These are phyloP conservation scores for Pocillopora verrucosa DNA, from an alignment of 64 coral and sea anemone genomes.

Conservation along the genomic window DNA sequence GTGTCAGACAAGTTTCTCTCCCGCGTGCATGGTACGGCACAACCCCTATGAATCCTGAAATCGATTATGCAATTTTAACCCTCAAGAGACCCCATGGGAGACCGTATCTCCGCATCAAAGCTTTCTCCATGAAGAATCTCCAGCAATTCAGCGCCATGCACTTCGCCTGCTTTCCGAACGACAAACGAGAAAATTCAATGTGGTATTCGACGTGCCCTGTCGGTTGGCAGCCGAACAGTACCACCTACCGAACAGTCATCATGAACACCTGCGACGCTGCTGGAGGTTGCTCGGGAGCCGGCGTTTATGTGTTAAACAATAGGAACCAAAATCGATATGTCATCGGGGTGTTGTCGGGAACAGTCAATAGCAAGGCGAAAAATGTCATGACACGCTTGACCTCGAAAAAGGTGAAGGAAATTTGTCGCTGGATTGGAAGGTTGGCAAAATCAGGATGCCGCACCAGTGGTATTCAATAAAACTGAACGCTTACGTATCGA, in stretches of 20 bases:
- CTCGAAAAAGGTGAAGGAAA: constrained; percentile 14
- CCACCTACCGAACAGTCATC: constrained; percentile 1
- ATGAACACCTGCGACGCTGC: constrained; percentile 26
- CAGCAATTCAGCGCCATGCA: not conserved
- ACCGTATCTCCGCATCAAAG: constrained; percentile 2
- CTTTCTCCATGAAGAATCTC: constrained; percentile 16
- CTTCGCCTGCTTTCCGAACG: constrained; percentile 30
- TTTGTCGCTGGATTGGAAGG: constrained; percentile 39
- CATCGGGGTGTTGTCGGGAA: constrained; percentile 23
- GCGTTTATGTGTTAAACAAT: not conserved
- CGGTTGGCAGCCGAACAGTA: constrained; percentile 10
- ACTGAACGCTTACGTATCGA: not conserved
- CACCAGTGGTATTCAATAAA: not conserved
- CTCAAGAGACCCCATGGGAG: constrained; percentile 10
- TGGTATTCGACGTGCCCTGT: constrained; percentile 39
- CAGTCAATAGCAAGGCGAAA: not conserved
- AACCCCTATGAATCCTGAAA: not conserved
- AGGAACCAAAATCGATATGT: not conserved
- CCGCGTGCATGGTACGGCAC: constrained; percentile 17
- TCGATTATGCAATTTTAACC: constrained; percentile 5
- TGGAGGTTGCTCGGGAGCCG: constrained; percentile 31
- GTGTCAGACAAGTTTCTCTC: not conserved
- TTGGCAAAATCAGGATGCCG: constrained; percentile 5
- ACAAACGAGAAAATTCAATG: constrained; percentile 25
- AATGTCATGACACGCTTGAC: constrained; percentile 39